Conservation (phyloP, 2,797 vertebrate genomes). For the Nannoperca obscura region DNA sequence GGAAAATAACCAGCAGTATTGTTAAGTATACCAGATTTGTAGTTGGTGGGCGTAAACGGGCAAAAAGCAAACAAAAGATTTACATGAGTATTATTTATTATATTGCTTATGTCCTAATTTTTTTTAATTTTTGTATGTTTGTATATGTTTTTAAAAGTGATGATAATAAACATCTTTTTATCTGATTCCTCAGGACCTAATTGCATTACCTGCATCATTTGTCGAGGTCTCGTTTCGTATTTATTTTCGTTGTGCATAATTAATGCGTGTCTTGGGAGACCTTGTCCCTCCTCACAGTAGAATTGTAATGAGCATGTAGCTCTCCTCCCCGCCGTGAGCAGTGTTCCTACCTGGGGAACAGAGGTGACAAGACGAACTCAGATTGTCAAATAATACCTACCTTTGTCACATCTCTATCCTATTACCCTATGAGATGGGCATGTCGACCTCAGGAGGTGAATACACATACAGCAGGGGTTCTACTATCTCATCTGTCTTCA, state of each 20-base stretch:
- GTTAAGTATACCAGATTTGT: slow-evolving; percentile 41
- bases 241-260: slow-evolving; percentile 59
- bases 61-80: slow-evolving; percentile 52
- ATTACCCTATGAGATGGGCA: slow-evolving; percentile 72
- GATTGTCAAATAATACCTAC: slow-evolving; percentile 78
- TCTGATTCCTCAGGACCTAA: slow-evolving; percentile 52
- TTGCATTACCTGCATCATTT: slow-evolving; percentile 63
- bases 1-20: slow-evolving; percentile 47
- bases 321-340: slow-evolving; percentile 71
- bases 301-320: slow-evolving; percentile 77
- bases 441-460: slow-evolving; percentile 66
- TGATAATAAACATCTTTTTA: slow-evolving; percentile 71
- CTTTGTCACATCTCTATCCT: slow-evolving; percentile 80
- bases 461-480: slow-evolving; percentile 74
- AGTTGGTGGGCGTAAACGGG: slow-evolving; percentile 19
- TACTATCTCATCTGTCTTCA: slow-evolving; percentile 85
- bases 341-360: slow-evolving; percentile 69
- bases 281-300: slow-evolving; percentile 63
- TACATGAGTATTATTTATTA: slow-evolving; percentile 63
- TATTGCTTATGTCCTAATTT: slow-evolving; percentile 5
- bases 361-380: slow-evolving; percentile 76
- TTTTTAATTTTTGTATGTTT: slow-evolving; percentile 45
- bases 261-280: slow-evolving; percentile 69
- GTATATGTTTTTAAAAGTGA: slow-evolving; percentile 61
- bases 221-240: slow-evolving; percentile 52